Conservation (phyloP, 2,797 vertebrate genomes). For the Chelidonichthys spinosus region DNA sequence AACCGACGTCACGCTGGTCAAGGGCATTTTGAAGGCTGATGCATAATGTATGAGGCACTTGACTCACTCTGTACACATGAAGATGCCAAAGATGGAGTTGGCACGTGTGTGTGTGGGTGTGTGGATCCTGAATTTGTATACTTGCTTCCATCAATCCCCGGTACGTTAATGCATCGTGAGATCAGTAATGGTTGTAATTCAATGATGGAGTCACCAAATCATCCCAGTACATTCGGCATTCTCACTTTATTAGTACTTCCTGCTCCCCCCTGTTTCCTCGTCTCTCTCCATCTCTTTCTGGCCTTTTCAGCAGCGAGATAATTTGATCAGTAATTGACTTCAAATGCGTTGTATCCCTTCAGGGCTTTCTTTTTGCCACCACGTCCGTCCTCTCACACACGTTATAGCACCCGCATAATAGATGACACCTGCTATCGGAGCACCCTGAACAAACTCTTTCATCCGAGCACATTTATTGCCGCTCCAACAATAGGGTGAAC, state of each 20-base stretch:
- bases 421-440: not conserved
- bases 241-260: slow-evolving; percentile 30
- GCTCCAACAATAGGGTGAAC: slow-evolving; percentile 10
- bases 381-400: slow-evolving; percentile 17
- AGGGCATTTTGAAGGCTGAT: slow-evolving; percentile 74
- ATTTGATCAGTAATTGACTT: slow-evolving; percentile 59
- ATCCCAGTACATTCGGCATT: slow-evolving; percentile 19
- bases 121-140: not conserved
- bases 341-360: slow-evolving; percentile 39
- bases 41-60: slow-evolving; percentile 78
- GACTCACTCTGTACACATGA: slow-evolving; percentile 39
- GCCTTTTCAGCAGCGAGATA: slow-evolving; percentile 51
- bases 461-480: slow-evolving; percentile 15
- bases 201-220: slow-evolving; percentile 39
- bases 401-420: slow-evolving; percentile 2
- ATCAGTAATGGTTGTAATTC: slow-evolving; percentile 45
- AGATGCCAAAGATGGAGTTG: slow-evolving; percentile 61
- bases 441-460: slow-evolving; percentile 13
- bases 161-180: slow-evolving; percentile 11
- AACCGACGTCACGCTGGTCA: slow-evolving; percentile 64
- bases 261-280: slow-evolving; percentile 9
- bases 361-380: slow-evolving; percentile 45
- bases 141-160: slow-evolving; percentile 9
- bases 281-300: slow-evolving; percentile 43
- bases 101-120: slow-evolving; percentile 11